These are phyloP conservation scores for Sphaerodactylus townsendi DNA, from an alignment of 2,113 vertebrate genomes.

Conservation along the genomic window DNA sequence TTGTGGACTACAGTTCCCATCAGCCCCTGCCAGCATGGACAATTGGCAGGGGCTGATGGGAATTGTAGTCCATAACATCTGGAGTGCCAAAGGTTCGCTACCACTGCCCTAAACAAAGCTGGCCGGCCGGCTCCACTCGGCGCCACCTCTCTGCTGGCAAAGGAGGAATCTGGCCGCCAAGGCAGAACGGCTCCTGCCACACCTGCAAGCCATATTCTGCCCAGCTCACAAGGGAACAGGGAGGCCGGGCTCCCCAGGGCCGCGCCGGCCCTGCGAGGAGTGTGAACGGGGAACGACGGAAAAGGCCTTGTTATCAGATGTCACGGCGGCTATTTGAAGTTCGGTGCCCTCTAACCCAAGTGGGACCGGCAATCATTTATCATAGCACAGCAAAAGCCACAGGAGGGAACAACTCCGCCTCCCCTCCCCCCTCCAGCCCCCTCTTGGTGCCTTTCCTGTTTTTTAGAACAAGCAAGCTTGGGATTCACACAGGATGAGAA, in stretches of 20 bases:
- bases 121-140: conserved; percentile 67
- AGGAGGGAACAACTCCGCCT: neutral
- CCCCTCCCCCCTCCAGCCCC: conserved; percentile 43
- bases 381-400: conserved; percentile 78
- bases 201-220: conserved; percentile 99
- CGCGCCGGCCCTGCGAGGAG: conserved; percentile 87
- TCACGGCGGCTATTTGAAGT: conserved; percentile 87
- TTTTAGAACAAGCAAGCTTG: conserved; percentile 80
- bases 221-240: conserved; percentile 93
- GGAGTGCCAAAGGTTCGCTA: too few relatives aligned
- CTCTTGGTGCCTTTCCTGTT: conserved; percentile 73
- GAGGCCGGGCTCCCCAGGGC: conserved; percentile 81
- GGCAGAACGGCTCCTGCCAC: conserved; percentile 94
- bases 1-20: too few relatives aligned
- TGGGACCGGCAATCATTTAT: conserved; percentile 78
- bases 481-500: conserved; percentile 81
- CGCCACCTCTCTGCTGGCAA: conserved; percentile 79
- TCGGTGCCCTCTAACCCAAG: conserved; percentile 82
- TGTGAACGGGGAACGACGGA: conserved; percentile 80
- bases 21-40: too few relatives aligned
- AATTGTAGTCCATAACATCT: too few relatives aligned
- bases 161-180: conserved; percentile 91
- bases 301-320: conserved; percentile 89
- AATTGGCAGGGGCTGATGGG: too few relatives aligned
- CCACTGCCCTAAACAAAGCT: too few relatives aligned